Evolutionary conservation across 2,113 vertebrate species (phyloP), one percentile per base, ranked within the genome.

Genomic region (Strigops habroptila): DNA sequence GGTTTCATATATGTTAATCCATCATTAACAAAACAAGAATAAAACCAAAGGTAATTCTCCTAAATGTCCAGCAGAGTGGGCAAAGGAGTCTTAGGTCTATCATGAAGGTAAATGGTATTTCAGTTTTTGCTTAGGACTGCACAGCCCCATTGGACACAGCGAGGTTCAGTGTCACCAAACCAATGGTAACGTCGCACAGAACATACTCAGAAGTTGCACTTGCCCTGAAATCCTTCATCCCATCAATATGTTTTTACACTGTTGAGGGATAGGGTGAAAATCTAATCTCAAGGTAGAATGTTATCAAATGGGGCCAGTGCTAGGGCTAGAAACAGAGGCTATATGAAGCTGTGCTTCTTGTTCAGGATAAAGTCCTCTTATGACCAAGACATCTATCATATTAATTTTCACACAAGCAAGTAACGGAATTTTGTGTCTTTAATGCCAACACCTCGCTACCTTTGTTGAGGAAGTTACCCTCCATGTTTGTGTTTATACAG

Each of bases 71-170:
- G 27, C 17, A 37, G 70, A 48, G 24, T 24, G 74, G 60, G 65
- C 57, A 84, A 67, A 68, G 64, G 37, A 76, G 35, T 33, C 15
- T 62, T 33, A 23, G 63, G 59, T 83, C 28, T 27, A 3, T 18
- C 28, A 16, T 0, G 3, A 27, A 62, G 49, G n/a, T 30, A 57
- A 46, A n/a, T 12, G 28, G 11, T 12, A 11, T 62, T 76, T 27
- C 27, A 35, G 8, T 18, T 30, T 41, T 39, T 39, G 18, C 39
- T 7, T 14, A 28, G 71, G 22, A 2, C 44, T 46, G 33, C 37
- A 19, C 21, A 51, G 28, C 31, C 28, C 52, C 17, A 1, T 1
- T 2, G 62, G 53, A 9, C 2, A 1, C 0, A 3, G 22, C 14
- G 52, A 37, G 31, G 28, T 11, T 84, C 14, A 12, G 51, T 3